Percentiles rank a stretch among this genome's conserved stretches.
Evolutionary conservation across 2,797 vertebrate species (phyloP).

Genomic region (Huso huso): DNA sequence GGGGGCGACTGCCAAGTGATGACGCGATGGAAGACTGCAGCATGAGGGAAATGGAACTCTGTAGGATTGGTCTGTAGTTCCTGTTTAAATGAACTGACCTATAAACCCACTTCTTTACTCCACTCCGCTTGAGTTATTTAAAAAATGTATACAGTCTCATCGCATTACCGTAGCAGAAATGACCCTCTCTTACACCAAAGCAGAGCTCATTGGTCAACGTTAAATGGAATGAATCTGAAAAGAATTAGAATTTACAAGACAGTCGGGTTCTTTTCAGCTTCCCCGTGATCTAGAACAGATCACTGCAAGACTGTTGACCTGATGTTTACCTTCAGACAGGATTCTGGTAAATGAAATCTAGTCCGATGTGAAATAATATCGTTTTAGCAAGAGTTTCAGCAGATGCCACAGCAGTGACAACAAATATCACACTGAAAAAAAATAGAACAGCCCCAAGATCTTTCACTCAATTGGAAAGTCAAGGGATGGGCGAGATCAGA

Average conservation of each 20-base stretch:
- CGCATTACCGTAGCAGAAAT: no score
- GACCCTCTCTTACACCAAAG: no score
- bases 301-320: conserved; percentile 19
- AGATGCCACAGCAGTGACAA: no score
- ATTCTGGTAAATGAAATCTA: neutral
- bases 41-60: neutral
- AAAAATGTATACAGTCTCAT: no score
- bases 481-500: no score
- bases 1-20: neutral
- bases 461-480: no score
- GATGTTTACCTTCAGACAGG: conserved; percentile 25
- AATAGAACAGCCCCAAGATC: no score
- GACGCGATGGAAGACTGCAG: neutral
- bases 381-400: no score
- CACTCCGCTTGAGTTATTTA: no score
- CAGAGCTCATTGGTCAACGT: conserved; percentile 4
- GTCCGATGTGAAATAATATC: no score
- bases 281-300: conserved; percentile 40
- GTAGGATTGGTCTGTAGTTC: neutral
- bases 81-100: conserved; percentile 2
- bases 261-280: conserved; percentile 14
- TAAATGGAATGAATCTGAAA: conserved; percentile 31
- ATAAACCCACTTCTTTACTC: conserved; percentile 3
- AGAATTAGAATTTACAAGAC: conserved; percentile 29
- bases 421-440: no score